Conservation (phyloP, 1,140 invertebrate genomes). For the Euwallacea fornicatus region DNA sequence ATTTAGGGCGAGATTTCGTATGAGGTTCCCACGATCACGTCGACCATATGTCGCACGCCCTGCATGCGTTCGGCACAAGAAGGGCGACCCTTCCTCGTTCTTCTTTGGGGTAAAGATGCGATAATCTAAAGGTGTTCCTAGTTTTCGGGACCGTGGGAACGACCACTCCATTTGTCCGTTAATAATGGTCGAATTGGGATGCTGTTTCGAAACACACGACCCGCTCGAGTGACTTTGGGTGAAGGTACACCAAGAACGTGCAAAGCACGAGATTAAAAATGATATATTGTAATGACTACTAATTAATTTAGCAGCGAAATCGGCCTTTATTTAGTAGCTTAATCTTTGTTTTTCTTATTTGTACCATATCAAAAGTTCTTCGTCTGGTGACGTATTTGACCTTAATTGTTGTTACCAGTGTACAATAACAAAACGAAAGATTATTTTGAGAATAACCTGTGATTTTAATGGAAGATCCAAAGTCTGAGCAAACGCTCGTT, state of each 20-base stretch:
- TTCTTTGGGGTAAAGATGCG: conserved; percentile 32
- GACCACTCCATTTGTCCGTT: conserved; percentile 12
- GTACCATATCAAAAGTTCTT: too few species aligned
- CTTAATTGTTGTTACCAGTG: too few species aligned
- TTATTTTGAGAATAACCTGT: too few species aligned
- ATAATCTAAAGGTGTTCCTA: conserved; percentile 35
- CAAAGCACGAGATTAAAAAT: conserved; percentile 18
- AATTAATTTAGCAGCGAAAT: too few species aligned
- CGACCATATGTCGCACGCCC: conserved; percentile 35
- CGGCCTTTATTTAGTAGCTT: too few species aligned
- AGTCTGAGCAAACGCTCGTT: too few species aligned
- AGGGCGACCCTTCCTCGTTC: conserved; percentile 18
- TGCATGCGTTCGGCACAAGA: conserved; percentile 36
- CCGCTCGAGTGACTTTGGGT: neutral
- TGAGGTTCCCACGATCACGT: conserved; percentile 31
- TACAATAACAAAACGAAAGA: too few species aligned
- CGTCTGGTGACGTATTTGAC: too few species aligned
- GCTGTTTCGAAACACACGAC: neutral
- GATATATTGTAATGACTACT: too few species aligned
- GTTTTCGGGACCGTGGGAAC: conserved; percentile 32
- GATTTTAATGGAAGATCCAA: too few species aligned
- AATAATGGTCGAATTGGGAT: conserved; percentile 4
- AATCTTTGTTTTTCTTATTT: too few species aligned
- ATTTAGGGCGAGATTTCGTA: conserved; percentile 30
- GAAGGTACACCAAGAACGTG: conserved; percentile 25